These are phyloP conservation scores for Tachina lurida DNA, from an alignment of 2,888 invertebrate genomes.

Conservation along the genomic window DNA sequence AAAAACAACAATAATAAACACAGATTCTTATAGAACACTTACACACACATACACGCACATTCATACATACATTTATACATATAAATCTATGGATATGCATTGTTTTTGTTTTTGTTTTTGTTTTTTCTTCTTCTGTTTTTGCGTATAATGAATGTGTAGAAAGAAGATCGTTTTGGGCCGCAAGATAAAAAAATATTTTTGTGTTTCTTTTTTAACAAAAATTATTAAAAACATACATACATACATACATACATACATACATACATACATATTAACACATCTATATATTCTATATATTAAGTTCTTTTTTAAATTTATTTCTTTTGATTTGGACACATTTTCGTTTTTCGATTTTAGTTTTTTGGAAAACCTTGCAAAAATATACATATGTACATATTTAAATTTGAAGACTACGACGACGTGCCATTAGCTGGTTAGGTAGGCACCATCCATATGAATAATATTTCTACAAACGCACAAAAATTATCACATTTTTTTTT, in stretches of 20 bases:
- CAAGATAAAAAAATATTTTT: constrained; percentile 16
- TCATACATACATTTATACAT: too few species aligned
- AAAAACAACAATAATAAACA: constrained; percentile 33
- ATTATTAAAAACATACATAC: not conserved
- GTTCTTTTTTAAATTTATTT: not conserved
- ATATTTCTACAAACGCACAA: constrained; percentile 12
- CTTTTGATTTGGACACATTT: constrained; percentile 5
- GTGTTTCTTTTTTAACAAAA: constrained; percentile 22
- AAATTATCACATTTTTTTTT: constrained; percentile 13
- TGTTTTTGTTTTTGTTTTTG: constrained; percentile 35
- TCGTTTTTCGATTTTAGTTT: not conserved
- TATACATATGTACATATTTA: not conserved
- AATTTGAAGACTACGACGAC: not conserved
- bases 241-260: too few species aligned
- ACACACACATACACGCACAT: not conserved
- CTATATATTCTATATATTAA: not conserved
- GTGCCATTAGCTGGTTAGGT: not conserved
- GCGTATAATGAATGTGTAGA: not conserved
- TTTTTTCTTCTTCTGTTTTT: constrained; percentile 58
- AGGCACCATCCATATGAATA: not conserved
- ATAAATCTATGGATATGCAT: too few species aligned
- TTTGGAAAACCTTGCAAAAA: constrained; percentile 16
- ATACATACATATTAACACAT: not conserved
- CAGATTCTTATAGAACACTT: not conserved
- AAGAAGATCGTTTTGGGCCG: constrained; percentile 29